Conservation (phyloP, 2,797 vertebrate species). For the Scyliorhinus canicula region DNA sequence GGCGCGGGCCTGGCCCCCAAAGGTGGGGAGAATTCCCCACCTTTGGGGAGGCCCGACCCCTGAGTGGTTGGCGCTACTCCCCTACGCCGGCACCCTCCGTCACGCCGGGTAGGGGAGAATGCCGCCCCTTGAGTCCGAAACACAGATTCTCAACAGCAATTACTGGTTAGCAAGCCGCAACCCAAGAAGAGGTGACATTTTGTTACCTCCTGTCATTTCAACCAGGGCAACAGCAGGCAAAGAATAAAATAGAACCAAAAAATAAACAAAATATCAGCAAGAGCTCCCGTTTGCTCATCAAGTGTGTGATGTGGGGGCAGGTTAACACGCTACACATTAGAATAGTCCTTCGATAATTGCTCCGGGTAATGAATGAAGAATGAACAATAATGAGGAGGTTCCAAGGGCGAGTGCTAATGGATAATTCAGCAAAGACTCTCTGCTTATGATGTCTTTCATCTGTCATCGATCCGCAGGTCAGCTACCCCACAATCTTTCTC, state of each 20-base stretch:
- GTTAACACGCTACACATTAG: background rate
- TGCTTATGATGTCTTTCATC: too few relatives aligned
- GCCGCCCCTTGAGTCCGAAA: too few relatives aligned
- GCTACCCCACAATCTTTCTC: too few relatives aligned
- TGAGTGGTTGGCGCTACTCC: too few relatives aligned
- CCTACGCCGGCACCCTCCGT: too few relatives aligned
- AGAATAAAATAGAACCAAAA: background rate
- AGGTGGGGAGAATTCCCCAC: too few relatives aligned
- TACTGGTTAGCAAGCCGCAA: background rate
- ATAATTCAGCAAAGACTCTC: background rate
- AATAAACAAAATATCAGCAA: background rate
- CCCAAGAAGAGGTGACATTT: background rate
- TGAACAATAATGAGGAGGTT: background rate
- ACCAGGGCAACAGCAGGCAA: background rate
- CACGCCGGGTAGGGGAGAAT: too few relatives aligned
- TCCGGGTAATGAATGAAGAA: background rate
- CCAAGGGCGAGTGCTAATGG: background rate
- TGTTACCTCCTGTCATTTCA: background rate
- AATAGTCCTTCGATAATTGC: background rate
- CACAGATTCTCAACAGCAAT: background rate
- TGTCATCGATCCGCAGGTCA: too few relatives aligned
- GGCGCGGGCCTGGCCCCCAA: too few relatives aligned
- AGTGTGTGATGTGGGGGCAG: background rate
- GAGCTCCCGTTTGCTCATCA: background rate
- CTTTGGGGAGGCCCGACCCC: too few relatives aligned